Conservation (phyloP, 2,113 vertebrate genomes). For the Lampris incognitus region DNA sequence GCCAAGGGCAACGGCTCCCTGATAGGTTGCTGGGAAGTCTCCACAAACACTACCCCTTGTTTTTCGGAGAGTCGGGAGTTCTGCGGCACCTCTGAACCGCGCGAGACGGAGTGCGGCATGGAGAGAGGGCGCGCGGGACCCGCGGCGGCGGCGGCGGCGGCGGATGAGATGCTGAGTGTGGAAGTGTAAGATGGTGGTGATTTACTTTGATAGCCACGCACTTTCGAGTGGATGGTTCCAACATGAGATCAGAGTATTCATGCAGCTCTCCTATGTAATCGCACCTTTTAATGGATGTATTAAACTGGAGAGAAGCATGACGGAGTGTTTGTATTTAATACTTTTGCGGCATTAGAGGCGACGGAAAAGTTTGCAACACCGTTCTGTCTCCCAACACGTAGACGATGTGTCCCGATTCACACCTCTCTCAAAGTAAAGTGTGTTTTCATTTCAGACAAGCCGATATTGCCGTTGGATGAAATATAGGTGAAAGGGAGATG, state of each 20-base stretch:
- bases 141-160: slow-evolving; percentile 20
- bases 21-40: slow-evolving; percentile 79
- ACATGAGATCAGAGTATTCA: slow-evolving; percentile 12
- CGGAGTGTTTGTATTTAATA: slow-evolving; percentile 8
- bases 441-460: neutral
- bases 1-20: slow-evolving; percentile 82
- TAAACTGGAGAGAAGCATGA: neutral
- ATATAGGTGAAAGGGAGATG: neutral
- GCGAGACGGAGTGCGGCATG: slow-evolving; percentile 73
- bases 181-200: slow-evolving; percentile 75
- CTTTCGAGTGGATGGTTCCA: slow-evolving; percentile 36
- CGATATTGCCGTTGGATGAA: neutral
- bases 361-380: slow-evolving; percentile 11
- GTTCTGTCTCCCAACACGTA: neutral
- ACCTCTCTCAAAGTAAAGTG: neutral
- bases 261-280: neutral
- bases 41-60: slow-evolving; percentile 75
- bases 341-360: slow-evolving; percentile 1
- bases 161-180: neutral
- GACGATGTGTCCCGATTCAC: neutral
- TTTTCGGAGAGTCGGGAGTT: slow-evolving; percentile 74
- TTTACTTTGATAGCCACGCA: slow-evolving; percentile 65
- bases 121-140: slow-evolving; percentile 72
- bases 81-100: slow-evolving; percentile 73
- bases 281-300: neutral